These are phyloP conservation scores for Macrosteles quadrilineatus DNA, from an alignment of 1,140 invertebrate genomes.

Conservation along the genomic window DNA sequence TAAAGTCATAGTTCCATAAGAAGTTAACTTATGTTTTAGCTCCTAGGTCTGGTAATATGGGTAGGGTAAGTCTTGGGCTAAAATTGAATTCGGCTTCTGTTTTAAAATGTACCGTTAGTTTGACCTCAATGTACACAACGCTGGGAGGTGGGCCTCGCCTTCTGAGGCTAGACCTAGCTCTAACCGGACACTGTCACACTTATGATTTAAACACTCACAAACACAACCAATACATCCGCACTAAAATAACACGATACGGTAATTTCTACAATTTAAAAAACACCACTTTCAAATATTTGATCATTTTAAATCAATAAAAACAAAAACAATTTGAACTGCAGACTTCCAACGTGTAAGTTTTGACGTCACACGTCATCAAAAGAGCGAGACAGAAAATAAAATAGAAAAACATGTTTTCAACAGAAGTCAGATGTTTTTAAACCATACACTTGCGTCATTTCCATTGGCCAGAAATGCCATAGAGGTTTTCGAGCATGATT, in stretches of 20 bases:
- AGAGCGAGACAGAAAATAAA: background rate
- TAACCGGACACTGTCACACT: background rate
- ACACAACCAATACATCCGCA: background rate
- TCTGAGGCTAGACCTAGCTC: constrained; percentile 10
- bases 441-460: background rate
- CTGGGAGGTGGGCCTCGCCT: constrained; percentile 17
- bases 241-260: background rate
- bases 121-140: constrained; percentile 11
- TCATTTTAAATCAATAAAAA: background rate
- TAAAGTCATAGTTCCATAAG: constrained; percentile 35
- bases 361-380: constrained; percentile 28
- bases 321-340: background rate
- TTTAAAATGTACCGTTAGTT: constrained; percentile 12
- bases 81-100: background rate
- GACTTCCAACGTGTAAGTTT: constrained; percentile 29
- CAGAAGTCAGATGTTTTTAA: constrained; percentile 18
- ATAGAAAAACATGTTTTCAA: no score
- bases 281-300: background rate
- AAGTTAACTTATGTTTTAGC: background rate
- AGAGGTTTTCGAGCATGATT: no score
- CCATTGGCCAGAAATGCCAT: background rate
- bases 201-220: background rate
- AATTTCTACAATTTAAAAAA: background rate
- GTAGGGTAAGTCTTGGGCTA: background rate
- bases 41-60: background rate